phyloP scores from a whole-genome alignment of 2,113 vertebrate species.

The Semnopithecus entellus region DNA sequence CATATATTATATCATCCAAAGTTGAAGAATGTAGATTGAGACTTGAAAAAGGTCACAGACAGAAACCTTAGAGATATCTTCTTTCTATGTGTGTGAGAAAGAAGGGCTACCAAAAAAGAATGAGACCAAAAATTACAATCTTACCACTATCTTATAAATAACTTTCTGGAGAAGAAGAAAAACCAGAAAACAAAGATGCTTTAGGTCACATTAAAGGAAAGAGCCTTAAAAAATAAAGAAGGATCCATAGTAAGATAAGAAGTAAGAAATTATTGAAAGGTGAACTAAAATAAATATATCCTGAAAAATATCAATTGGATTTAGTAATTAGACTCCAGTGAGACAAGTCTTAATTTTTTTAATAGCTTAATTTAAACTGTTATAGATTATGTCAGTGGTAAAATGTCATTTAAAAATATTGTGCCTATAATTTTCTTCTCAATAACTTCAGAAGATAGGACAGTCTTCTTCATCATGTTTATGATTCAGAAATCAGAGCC shows the following conservation, averaged over 20 bases:
- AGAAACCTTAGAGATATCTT: not conserved
- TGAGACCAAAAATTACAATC: not conserved
- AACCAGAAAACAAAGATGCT: not conserved
- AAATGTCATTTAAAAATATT: not conserved
- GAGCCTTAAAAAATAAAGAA: not conserved
- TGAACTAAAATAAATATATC: not conserved
- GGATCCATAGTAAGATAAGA: not conserved
- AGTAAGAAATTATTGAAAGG: not conserved
- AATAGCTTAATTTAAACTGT: not conserved
- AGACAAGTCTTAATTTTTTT: not conserved
- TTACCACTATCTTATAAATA: not conserved
- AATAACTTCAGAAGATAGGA: not conserved
- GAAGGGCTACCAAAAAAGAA: not conserved
- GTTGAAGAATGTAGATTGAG: not conserved
- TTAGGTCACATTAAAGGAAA: not conserved
- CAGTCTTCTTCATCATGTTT: not conserved
- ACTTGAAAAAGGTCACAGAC: not conserved
- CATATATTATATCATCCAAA: not conserved
- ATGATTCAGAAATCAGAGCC: not conserved
- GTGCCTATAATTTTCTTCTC: not conserved
- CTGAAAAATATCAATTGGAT: not conserved
- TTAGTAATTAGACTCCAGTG: not conserved
- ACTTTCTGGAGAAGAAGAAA: not conserved
- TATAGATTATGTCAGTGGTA: not conserved
- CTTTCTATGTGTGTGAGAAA: not conserved